Conservation (phyloP, 2,888 invertebrate species). For the Steromphala cineraria region DNA sequence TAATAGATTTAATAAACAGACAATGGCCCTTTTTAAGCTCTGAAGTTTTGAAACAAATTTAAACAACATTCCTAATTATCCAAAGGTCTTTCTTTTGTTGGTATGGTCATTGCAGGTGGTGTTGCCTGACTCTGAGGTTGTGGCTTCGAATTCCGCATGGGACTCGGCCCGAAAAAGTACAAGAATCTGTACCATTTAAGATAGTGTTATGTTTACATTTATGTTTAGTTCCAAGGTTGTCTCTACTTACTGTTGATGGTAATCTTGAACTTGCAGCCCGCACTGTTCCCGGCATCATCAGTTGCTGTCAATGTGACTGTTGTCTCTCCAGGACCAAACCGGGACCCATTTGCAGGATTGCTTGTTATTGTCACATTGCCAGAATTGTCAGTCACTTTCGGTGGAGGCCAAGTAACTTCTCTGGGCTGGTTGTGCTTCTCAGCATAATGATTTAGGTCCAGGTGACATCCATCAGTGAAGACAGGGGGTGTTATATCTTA, state of each 20-base stretch:
- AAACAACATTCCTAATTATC: no score
- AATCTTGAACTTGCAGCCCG: neutral
- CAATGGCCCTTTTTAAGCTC: no score
- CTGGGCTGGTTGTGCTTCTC: neutral
- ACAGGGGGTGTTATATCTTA: neutral
- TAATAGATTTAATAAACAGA: no score
- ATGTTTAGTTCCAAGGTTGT: no score
- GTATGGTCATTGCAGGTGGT: no score
- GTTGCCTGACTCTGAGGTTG: no score
- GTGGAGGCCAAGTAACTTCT: neutral
- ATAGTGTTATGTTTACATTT: no score
- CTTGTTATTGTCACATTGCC: neutral
- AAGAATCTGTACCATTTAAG: no score
- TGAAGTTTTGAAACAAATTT: no score
- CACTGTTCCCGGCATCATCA: neutral
- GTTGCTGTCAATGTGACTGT: neutral
- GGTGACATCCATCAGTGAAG: neutral
- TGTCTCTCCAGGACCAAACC: neutral
- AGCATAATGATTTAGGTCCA: neutral
- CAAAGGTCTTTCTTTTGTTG: no score
- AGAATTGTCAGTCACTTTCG: neutral
- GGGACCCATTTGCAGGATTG: neutral
- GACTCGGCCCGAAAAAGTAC: no score
- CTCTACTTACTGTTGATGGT: neutral
- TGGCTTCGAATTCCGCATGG: no score